Evolutionary conservation across 2,113 vertebrate species (phyloP), one percentile per base, ranked within the genome.

Genomic region (Otus sunia): DNA sequence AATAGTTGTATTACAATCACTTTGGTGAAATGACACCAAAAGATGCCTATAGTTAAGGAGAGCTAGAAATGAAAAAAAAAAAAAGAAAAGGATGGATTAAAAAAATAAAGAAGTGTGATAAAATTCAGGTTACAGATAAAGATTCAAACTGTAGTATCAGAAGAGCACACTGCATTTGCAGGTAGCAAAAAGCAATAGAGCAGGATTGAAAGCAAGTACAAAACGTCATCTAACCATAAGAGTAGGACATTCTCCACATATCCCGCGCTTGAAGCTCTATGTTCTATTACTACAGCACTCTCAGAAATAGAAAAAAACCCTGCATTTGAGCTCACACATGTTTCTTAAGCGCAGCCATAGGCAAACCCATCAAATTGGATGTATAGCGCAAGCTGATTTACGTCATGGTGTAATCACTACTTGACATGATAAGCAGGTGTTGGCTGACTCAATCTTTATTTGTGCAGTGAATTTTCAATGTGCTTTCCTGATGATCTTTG

Each of bases 351-450:
- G 37, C n/a, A 55, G 55, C 50, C 50, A 34, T 0, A 60, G 82
- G 77, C 76, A 81, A 94, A 71, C 12, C 37, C 63, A 29, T 11
- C 52, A 27, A 36, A n/a, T 2, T 10, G 37, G 81, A 43, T 0
- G 5, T 2, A 36, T 26, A 52, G 53, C 56, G 30, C 10, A 9
- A 2, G 9, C 60, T 9, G 36, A 87, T 89, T 84, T 59, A 49
- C 14, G 5, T 11, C 90, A 80, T 1, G 1, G 25, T 29, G 41
- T 55, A 15, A 32, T 37, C 52, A 27, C 17, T 36, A 8, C 23
- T 29, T 45, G 56, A 39, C 0, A 0, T 59, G 68, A 49, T 30
- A 55, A 89, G n/a, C 55, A 37, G 64, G 67, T 1, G 0, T 43
- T 66, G 50, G 25, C 63, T 71, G 47, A 55, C 84, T 81, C 41